Evolutionary conservation across 2,888 invertebrate species (phyloP), one percentile per base, ranked within the genome.

Genomic region (Eubasilissa splendida): DNA sequence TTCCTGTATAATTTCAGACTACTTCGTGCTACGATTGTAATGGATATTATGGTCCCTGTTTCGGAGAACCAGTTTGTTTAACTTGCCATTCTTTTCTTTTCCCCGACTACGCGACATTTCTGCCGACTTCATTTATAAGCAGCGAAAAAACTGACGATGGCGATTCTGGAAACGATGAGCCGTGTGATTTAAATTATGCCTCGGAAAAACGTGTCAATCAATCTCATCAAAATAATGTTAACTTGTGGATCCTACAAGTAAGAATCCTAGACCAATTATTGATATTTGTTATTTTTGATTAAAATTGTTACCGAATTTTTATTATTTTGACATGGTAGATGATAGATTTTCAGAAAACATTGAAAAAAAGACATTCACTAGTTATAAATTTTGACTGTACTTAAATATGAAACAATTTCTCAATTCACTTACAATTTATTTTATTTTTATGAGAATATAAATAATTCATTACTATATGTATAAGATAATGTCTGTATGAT

Each of bases 101-200:
- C 86, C 96, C 97, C 0, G 94, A 95, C 86, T 94, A 95, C 84
- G 90, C 92, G 9, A 91, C 91, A 10, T 88, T 90, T 84, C 86
- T 91, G 68, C 92, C 91, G 42, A 88, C 87, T 79, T 89, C 90
- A 3, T 89, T 88, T 84, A 90, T 89, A 85, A 88, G 86, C 82
- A 91, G 90, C 84, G 92, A 92, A 83, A 91, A 92, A 82, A 95
- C 95, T 5, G 97, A 97, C 85, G 97, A 96, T 85, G 96, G 96
- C 84, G 97, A 98, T 87, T 97, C 97, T 0, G 98, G 98, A 0
- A 98, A 97, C 87, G 98, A 98, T 87, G 98, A 98, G 87, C 97
- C 97, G 0, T 93, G 93, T 59, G 96, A 96, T 86, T 87, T 92
- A 74, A 92, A 90, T 85, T 93, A 90, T 83, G 91, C 89, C 84